Conservation (phyloP, 1,140 invertebrate species). For the Propsilocerus akamusi region DNA sequence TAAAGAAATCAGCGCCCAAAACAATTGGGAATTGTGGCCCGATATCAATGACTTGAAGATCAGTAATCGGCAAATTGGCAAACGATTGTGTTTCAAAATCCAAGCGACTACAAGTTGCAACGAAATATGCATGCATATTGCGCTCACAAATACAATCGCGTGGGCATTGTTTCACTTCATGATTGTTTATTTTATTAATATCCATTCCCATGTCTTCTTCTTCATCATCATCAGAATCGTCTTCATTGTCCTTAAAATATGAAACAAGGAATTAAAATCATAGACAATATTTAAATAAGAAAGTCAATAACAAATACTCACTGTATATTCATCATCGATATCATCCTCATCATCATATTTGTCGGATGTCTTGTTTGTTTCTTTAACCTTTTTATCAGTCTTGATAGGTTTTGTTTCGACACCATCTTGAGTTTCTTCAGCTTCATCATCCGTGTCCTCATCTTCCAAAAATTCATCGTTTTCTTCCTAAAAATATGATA, state of each 20-base stretch:
- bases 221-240: conserved; percentile 15
- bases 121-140: conserved; percentile 20
- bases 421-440: neutral
- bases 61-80: conserved; percentile 31
- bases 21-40: conserved; percentile 29
- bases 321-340: conserved; percentile 16
- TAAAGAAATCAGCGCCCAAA: conserved; percentile 32
- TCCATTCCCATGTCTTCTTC: conserved; percentile 10
- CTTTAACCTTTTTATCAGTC: neutral
- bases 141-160: conserved; percentile 19
- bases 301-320: too few species aligned
- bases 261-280: too few species aligned
- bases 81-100: conserved; percentile 36
- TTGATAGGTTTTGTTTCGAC: neutral
- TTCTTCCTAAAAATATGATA: neutral
- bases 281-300: too few species aligned
- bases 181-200: conserved; percentile 15
- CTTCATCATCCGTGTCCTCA: neutral
- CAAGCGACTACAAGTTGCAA: conserved; percentile 24
- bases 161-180: conserved; percentile 19
- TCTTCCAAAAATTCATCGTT: neutral
- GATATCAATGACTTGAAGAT: conserved; percentile 34
- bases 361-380: neutral
- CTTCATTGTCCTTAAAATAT: conserved; percentile 11
- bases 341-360: conserved; percentile 14